Base-by-base conservation (phyloP, 2,113 vertebrate genomes). In the Ceyx melanurus region DNA sequence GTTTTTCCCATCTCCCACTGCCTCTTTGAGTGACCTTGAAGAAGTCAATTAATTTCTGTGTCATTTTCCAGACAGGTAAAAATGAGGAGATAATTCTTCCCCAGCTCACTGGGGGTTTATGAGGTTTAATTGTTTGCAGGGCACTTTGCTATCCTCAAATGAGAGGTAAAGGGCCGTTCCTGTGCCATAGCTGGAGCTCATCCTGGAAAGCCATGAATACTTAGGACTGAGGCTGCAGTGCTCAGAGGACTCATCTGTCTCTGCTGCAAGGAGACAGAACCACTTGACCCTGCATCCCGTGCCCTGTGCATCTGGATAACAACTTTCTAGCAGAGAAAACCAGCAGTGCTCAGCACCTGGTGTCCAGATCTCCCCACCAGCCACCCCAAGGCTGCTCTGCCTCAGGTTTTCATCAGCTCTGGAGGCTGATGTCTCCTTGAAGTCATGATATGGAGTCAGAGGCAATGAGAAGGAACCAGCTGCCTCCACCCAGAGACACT, bases 1-100 rank as follows among this genome's bases (percentile, higher is more conserved):
- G 50, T 94, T 96, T 96, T 89, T 89, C 68, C 83, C 73, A 83
- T 81, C 65, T 95, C 68, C 79, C 82, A 86, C 45, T 88, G 89
- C 77, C 78, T 89, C 87, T 82, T 60, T 75, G 85, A 71, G 51
- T 86, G 92, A 96, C 94, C 95, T 96, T 92, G 94, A 91, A 92
- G 89, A 86, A 94, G 87, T 81, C 95, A 92, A 96, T 96, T 95
- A 94, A 96, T 94, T 93, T 94, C 68, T 57, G n/a, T 94, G 90
- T 90, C 92, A 82, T 92, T 80, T 95, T 86, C 70, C 86, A 93
- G 96, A 94, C 93, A 94, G 93, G 93, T 91, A 93, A 96, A 93
- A 96, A 96, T 67, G 85, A 92, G 82, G 85, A 89, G 78, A 86
- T 89, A 94, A 94, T 95, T 94, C 82, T 94, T 93, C 40, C 67